Conservation (phyloP, 1,140 invertebrate genomes). For the Eupristina koningsbergeri region DNA sequence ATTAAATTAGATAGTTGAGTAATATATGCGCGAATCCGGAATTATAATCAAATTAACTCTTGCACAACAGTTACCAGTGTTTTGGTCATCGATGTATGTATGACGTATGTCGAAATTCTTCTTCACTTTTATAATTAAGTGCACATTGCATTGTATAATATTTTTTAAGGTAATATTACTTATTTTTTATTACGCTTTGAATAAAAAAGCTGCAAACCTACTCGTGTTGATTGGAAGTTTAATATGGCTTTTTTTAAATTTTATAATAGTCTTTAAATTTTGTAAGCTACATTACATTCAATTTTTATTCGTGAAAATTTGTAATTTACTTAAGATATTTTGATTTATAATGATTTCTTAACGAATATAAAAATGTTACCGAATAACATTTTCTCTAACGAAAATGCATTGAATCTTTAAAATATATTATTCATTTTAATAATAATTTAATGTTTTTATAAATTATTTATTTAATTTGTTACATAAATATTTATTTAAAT, state of each 20-base stretch:
- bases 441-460: no score
- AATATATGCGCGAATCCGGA: not conserved
- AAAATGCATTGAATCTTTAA: no score
- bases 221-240: not conserved
- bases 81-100: not conserved
- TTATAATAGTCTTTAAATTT: not conserved
- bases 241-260: not conserved
- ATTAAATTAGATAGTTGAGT: conserved; percentile 9
- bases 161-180: not conserved
- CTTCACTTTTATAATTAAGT: conserved; percentile 6
- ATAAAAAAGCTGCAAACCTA: not conserved
- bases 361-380: no score
- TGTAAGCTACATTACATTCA: no score
- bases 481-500: no score
- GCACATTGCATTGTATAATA: not conserved
- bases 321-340: no score
- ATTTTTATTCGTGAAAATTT: no score
- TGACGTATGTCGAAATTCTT: not conserved
- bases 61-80: not conserved
- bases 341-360: no score
- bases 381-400: no score
- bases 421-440: no score
- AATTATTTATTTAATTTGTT: no score
- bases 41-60: conserved; percentile 34
- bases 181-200: not conserved